phyloP scores from a whole-genome alignment of 2,113 vertebrate species.

The Urocolius indicus region DNA sequence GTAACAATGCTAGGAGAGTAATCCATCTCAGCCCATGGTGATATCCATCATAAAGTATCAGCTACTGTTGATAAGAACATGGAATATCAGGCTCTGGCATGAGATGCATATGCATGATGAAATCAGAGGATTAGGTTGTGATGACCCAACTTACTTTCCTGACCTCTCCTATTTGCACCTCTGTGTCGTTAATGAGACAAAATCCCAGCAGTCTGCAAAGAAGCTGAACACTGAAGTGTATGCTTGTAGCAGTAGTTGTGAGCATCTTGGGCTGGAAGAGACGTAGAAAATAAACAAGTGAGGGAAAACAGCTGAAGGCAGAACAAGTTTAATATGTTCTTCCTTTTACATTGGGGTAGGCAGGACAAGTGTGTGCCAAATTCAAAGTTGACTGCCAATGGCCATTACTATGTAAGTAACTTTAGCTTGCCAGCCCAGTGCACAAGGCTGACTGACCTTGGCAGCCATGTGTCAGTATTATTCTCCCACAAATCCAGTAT shows the following conservation, averaged over 20 bases:
- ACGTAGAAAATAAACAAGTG: slow-evolving; percentile 5
- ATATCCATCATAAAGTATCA: not conserved
- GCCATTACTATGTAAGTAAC: not conserved
- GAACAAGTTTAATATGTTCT: slow-evolving; percentile 25
- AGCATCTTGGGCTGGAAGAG: not conserved
- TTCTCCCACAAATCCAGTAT: not conserved
- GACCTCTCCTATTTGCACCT: not conserved
- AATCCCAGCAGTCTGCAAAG: not conserved
- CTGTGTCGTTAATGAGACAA: not conserved
- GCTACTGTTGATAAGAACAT: not conserved
- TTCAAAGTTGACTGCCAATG: not conserved
- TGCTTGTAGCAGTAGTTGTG: not conserved
- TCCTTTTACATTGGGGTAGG: not conserved
- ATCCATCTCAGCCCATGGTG: not conserved
- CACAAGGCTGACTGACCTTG: slow-evolving; percentile 10
- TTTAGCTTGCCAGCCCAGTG: not conserved
- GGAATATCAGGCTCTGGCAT: not conserved
- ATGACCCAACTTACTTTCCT: not conserved
- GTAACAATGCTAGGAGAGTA: not conserved
- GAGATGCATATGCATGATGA: not conserved
- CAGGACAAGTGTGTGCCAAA: not conserved
- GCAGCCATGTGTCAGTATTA: not conserved
- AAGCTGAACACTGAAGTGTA: not conserved
- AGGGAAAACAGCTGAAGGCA: slow-evolving; percentile 33
- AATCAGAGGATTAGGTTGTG: not conserved